These are phyloP conservation scores for Eristalinus sepulchralis DNA, from an alignment of 2,888 invertebrate species.

Conservation along the genomic window DNA sequence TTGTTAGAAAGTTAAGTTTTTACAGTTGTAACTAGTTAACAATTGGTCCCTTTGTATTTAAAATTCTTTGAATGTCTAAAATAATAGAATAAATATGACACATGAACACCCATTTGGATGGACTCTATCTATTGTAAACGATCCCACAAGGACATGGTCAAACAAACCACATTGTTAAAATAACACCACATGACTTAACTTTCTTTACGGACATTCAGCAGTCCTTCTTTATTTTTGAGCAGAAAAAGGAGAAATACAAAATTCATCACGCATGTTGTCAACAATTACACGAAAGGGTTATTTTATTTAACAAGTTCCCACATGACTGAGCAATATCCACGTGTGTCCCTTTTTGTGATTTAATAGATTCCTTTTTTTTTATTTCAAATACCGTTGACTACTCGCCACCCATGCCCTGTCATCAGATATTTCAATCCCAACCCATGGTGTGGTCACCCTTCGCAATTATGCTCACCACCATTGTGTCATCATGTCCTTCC, in stretches of 20 bases:
- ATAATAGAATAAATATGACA: too few species aligned
- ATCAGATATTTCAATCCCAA: constrained; percentile 52
- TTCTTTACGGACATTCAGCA: constrained; percentile 14
- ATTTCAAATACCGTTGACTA: not conserved
- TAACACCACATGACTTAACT: constrained; percentile 74
- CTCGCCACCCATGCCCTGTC: not conserved
- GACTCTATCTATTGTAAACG: not conserved
- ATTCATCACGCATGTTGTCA: constrained; percentile 40
- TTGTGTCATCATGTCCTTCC: constrained; percentile 49
- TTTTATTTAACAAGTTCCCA: constrained; percentile 54
- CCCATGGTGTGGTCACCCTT: constrained; percentile 33
- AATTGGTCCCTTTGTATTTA: too few species aligned
- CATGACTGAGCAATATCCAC: constrained; percentile 49
- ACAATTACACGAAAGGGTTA: constrained; percentile 44
- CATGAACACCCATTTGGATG: not conserved
- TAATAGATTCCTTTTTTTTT: constrained; percentile 40
- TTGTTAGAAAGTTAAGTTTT: too few species aligned
- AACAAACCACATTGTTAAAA: constrained; percentile 75
- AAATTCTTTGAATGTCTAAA: too few species aligned
- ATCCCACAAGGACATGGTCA: constrained; percentile 42
- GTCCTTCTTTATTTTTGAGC: not conserved
- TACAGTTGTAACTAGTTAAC: too few species aligned
- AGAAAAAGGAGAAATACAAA: constrained; percentile 9
- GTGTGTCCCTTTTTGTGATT: constrained; percentile 42
- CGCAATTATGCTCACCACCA: constrained; percentile 4